Conservation (phyloP, 2,797 vertebrate genomes). For the Spinus pinus region DNA sequence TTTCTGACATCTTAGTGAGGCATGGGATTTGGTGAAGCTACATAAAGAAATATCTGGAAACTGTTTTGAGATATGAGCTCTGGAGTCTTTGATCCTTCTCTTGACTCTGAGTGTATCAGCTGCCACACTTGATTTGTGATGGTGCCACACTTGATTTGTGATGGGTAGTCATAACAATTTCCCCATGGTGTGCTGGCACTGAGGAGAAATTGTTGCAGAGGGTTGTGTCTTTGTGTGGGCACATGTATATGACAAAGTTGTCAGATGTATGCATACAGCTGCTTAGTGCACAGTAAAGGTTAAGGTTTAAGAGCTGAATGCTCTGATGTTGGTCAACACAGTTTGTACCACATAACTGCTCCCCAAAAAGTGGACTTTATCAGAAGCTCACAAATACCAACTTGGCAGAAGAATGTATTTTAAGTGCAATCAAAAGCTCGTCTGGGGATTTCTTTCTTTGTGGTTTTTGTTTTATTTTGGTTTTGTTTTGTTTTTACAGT, state of each 20-base stretch:
- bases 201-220: background rate
- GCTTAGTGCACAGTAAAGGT: background rate
- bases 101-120: background rate
- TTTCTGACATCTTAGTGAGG: constrained; percentile 14
- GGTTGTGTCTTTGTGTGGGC: background rate
- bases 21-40: background rate
- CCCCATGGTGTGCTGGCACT: accelerated
- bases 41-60: background rate
- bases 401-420: background rate
- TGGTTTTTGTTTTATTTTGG: background rate
- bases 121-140: background rate
- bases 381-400: background rate
- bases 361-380: background rate
- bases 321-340: background rate
- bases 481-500: background rate
- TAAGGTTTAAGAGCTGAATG: background rate
- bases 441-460: background rate
- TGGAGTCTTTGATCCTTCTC: background rate
- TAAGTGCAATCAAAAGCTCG: background rate
- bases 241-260: too few relatives aligned
- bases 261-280: background rate
- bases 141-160: background rate
- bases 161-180: background rate
- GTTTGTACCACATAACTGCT: background rate
- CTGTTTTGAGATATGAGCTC: background rate